Evolutionary conservation across 2,888 invertebrate species (phyloP).

Genomic region (Agrochola lychnidis): DNA sequence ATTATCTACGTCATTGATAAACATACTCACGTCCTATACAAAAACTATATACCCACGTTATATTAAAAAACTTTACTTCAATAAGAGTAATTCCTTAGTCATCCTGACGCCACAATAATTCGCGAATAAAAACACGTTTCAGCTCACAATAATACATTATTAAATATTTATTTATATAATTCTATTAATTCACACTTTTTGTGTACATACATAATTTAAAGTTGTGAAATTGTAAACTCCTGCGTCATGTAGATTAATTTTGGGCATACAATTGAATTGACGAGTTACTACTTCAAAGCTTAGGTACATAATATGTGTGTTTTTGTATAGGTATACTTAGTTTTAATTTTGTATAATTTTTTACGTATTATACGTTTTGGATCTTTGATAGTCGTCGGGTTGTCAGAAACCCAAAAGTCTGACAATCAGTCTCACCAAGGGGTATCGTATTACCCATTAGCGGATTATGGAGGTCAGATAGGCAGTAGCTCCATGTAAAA

Average conservation of each 20-base stretch:
- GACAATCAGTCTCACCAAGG: no score
- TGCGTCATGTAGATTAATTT: slow-evolving; percentile 8
- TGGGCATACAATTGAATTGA: not conserved
- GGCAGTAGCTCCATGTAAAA: no score
- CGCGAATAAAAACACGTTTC: not conserved
- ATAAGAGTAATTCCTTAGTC: not conserved
- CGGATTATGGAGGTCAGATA: no score
- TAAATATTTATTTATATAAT: slow-evolving; percentile 34
- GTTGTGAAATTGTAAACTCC: slow-evolving; percentile 36
- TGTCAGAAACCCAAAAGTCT: no score
- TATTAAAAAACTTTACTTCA: no score
- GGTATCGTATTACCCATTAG: no score
- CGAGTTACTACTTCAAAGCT: not conserved
- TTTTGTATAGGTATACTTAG: slow-evolving; percentile 7
- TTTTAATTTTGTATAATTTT: not conserved
- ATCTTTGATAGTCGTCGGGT: no score
- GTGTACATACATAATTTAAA: not conserved
- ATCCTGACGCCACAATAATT: slow-evolving; percentile 10
- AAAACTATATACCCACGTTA: no score
- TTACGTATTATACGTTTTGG: not conserved
- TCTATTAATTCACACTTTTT: slow-evolving; percentile 44
- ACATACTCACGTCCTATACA: no score
- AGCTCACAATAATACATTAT: slow-evolving; percentile 6
- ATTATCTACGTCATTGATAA: not conserved
- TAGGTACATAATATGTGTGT: not conserved